Base-by-base conservation (phyloP, 2,888 invertebrate genomes). In the Ectropis crepuscularia region DNA sequence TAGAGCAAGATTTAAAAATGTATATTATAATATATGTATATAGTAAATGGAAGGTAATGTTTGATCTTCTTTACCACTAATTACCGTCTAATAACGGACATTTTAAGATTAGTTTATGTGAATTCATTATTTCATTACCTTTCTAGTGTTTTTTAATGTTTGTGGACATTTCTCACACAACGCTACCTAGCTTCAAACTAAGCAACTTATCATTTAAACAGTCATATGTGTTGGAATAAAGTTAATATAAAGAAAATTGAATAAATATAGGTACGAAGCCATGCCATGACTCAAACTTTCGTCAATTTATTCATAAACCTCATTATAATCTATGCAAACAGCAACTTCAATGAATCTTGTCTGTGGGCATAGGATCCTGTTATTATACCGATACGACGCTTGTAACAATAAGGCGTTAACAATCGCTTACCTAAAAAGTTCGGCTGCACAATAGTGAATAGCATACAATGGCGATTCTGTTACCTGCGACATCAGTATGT, bases 401-500 rank as follows among this genome's bases (percentile, higher is more conserved):
- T 76, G 75, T 81, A 87, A 89, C 89, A 89, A 89, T 90, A 83
- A 85, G 81, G 84, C 83, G 82, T 82, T 86, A 89, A 90, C 90
- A 90, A 90, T 90, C 83, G 86, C 81, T 81, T 81, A 82, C 87
- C 88, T 83, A 87, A 89, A 90, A 90, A 88, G 86, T 90, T 88
- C 69, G 81, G 78, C 83, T 81, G 82, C 83, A 91, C 91, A 92
- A 91, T 92, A 84, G 89, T 77, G 85, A 85, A 86, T 83, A 84
- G 88, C 86, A 90, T 83, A 91, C 90, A 90, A 91, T 91, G 77
- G 88, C 83, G 81, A 87, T 88, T 90, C 83, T 79, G 88, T 89
- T 90, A 90, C 89, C 89, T 88, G 90, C 80, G 85, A 78, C 85
- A 89, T 89, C 85, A 90, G 81, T 89, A 90, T 88, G 90, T 90